Conservation (phyloP, 2,797 vertebrate species). For the Macroramphosus scolopax region DNA sequence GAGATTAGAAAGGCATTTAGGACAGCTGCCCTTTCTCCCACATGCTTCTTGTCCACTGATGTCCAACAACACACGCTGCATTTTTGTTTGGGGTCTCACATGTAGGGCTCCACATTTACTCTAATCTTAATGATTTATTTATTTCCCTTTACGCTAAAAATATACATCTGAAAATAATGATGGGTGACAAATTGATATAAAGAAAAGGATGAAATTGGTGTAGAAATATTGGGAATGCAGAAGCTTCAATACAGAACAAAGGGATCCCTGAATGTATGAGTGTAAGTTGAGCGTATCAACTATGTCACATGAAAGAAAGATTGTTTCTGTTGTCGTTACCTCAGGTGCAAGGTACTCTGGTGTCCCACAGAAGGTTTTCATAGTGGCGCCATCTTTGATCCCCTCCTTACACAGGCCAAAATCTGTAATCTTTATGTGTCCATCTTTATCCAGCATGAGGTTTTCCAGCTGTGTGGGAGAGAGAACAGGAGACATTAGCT, state of each 20-base stretch:
- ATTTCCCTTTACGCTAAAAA: background rate
- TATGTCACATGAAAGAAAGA: no score
- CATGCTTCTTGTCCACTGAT: slow-evolving; percentile 47
- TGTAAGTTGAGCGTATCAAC: no score
- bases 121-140: no score
- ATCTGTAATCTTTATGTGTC: slow-evolving; percentile 97
- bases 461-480: slow-evolving; percentile 87
- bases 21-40: slow-evolving; percentile 65
- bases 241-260: no score
- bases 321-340: slow-evolving; percentile 66
- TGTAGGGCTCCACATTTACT: slow-evolving; percentile 1
- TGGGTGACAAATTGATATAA: no score
- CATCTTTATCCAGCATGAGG: slow-evolving; percentile 98
- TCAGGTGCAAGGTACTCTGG: slow-evolving; percentile 97
- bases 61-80: slow-evolving; percentile 35
- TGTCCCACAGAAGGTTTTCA: slow-evolving; percentile 98
- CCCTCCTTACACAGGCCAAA: slow-evolving; percentile 98
- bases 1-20: slow-evolving; percentile 70
- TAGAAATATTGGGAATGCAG: no score
- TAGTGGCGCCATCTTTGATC: slow-evolving; percentile 94
- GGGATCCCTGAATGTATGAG: no score
- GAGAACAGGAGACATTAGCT: background rate
- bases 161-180: no score
- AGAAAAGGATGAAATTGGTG: no score
- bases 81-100: slow-evolving; percentile 26